These are phyloP conservation scores for Malaclemys terrapin DNA, from an alignment of 2,113 vertebrate genomes.

Conservation along the genomic window DNA sequence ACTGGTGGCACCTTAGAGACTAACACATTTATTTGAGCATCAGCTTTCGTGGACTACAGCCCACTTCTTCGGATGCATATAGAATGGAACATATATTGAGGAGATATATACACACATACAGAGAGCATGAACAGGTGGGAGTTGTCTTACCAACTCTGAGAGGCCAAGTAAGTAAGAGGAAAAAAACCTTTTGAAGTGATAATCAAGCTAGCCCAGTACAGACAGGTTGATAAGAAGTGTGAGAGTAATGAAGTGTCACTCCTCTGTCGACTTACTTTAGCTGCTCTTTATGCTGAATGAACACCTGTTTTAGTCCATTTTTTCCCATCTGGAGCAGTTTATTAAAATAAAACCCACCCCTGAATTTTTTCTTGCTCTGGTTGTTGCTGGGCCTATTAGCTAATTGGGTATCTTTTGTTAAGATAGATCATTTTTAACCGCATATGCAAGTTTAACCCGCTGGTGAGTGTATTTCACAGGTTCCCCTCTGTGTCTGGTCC, in stretches of 20 bases:
- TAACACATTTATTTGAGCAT: no score
- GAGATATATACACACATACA: no score
- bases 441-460: not conserved
- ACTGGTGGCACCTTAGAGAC: no score
- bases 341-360: not conserved
- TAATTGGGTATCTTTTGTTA: fast-evolving
- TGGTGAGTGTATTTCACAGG: not conserved
- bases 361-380: not conserved
- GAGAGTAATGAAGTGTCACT: not conserved
- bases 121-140: no score
- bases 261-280: not conserved
- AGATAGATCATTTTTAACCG: not conserved
- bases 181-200: no score
- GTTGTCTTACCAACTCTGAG: no score
- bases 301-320: not conserved
- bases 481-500: not conserved
- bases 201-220: no score
- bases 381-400: not conserved
- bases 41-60: no score
- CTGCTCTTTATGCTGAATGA: not conserved
- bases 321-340: not conserved
- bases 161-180: no score
- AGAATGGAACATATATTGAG: no score
- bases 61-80: no score
- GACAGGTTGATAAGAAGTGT: no score